Conservation (phyloP, 1,140 invertebrate species). For the Phymastichus coffea region DNA sequence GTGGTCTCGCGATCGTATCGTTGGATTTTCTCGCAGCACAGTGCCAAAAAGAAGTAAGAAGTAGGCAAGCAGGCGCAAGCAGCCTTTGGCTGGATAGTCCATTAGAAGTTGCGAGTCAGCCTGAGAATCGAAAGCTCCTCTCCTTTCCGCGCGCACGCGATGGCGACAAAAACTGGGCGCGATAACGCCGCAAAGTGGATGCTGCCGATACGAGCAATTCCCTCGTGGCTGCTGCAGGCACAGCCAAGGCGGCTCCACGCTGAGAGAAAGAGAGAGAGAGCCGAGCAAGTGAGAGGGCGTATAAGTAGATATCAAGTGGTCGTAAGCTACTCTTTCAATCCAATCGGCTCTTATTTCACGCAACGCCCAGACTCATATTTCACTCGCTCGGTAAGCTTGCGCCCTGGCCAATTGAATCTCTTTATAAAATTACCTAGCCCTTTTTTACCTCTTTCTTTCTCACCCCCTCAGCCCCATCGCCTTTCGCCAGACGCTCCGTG, state of each 20-base stretch:
- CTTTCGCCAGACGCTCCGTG: too few species aligned
- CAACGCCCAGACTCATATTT: constrained; percentile 46
- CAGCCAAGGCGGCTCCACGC: too few species aligned
- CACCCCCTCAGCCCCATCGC: too few species aligned
- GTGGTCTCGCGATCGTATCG: constrained; percentile 17
- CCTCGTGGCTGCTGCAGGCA: background rate
- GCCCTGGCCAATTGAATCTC: constrained; percentile 48
- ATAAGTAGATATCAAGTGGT: constrained; percentile 46
- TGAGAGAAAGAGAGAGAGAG: too few species aligned
- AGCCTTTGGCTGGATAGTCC: constrained; percentile 20
- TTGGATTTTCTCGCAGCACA: too few species aligned
- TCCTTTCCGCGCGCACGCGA: too few species aligned
- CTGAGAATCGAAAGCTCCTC: too few species aligned
- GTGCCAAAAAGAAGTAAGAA: too few species aligned
- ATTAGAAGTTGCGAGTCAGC: too few species aligned
- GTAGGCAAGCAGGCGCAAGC: too few species aligned
- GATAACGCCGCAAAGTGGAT: constrained; percentile 18
- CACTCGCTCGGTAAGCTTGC: constrained; percentile 32
- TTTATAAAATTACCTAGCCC: constrained; percentile 44
- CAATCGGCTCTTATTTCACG: constrained; percentile 49
- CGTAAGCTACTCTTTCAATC: constrained; percentile 46
- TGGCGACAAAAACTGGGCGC: too few species aligned
- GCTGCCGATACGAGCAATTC: constrained; percentile 28
- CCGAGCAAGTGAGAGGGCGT: constrained; percentile 20
- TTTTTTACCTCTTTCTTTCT: background rate